Evolutionary conservation across 2,888 invertebrate genomes (phyloP).

Genomic region (Antheraea assamensis): DNA sequence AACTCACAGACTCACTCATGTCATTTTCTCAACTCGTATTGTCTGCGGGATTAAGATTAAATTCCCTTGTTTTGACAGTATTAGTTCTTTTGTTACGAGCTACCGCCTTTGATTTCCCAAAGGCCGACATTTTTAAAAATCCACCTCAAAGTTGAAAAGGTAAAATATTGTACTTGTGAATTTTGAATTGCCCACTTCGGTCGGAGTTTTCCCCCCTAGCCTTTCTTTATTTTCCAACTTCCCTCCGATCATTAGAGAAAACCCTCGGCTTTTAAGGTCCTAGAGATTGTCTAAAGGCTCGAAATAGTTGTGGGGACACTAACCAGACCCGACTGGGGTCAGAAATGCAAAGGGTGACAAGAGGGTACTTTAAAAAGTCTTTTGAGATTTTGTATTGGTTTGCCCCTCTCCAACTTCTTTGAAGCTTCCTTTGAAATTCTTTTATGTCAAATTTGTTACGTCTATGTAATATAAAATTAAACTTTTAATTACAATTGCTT

Average conservation of each 20-base stretch:
- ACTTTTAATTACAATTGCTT: too few relatives aligned
- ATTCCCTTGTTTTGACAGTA: slow-evolving; percentile 44
- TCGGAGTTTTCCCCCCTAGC: slow-evolving; percentile 41
- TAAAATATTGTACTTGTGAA: slow-evolving; percentile 65
- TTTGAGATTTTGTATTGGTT: slow-evolving; percentile 9
- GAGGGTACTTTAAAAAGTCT: slow-evolving; percentile 6
- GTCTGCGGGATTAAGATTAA: slow-evolving; percentile 48
- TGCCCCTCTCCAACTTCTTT: neutral
- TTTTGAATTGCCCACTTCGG: slow-evolving; percentile 55
- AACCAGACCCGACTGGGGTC: slow-evolving; percentile 34
- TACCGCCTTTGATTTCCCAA: slow-evolving; percentile 75
- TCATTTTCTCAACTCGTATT: slow-evolving; percentile 34
- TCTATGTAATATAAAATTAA: neutral
- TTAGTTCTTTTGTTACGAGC: slow-evolving; percentile 47
- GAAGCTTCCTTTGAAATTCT: neutral
- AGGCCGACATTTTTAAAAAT: slow-evolving; percentile 74
- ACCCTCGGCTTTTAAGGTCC: slow-evolving; percentile 35
- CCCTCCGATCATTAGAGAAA: slow-evolving; percentile 48
- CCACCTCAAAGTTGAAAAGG: slow-evolving; percentile 63
- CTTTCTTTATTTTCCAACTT: slow-evolving; percentile 49
- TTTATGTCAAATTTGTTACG: neutral
- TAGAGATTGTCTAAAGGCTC: slow-evolving; percentile 36
- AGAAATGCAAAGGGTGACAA: slow-evolving; percentile 32
- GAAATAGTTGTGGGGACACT: slow-evolving; percentile 33
- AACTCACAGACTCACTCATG: slow-evolving; percentile 37